phyloP scores from a whole-genome alignment of 2,113 vertebrate species.

The Amblyornis subalaris region DNA sequence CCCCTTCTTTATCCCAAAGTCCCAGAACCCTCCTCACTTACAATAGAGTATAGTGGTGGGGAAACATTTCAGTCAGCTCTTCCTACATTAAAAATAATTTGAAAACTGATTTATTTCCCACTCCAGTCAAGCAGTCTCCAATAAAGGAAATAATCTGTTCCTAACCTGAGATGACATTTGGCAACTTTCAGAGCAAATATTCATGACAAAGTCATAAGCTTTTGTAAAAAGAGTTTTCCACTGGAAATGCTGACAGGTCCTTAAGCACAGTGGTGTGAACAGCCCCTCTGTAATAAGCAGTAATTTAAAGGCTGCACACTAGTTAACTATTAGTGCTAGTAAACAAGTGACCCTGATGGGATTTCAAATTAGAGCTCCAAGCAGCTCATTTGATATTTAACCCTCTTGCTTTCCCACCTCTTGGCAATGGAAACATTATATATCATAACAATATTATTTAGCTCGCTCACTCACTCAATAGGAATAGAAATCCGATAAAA shows the following conservation, averaged over 20 bases:
- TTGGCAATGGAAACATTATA: not conserved
- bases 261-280: slow-evolving; percentile 52
- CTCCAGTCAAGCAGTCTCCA: not conserved
- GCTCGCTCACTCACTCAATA: not conserved
- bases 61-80: not conserved
- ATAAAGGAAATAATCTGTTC: slow-evolving; percentile 6
- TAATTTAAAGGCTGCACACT: slow-evolving; percentile 54
- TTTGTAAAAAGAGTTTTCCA: slow-evolving; percentile 21
- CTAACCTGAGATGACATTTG: slow-evolving; percentile 13
- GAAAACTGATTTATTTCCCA: not conserved
- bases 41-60: not conserved
- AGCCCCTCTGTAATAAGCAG: slow-evolving; percentile 24
- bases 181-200: slow-evolving; percentile 34
- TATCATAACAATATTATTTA: slow-evolving; percentile 15
- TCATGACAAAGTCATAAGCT: slow-evolving; percentile 41
- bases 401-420: slow-evolving; percentile 18
- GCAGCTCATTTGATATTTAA: slow-evolving; percentile 44
- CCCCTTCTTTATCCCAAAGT: not conserved
- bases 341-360: slow-evolving; percentile 68
- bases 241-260: slow-evolving; percentile 51
- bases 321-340: slow-evolving; percentile 58
- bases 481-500: not conserved
- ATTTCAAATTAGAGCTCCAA: slow-evolving; percentile 67
- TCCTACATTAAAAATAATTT: not conserved
- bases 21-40: not conserved